Evolutionary conservation across 2,888 invertebrate species (phyloP), one percentile per base, ranked within the genome.

Genomic region (Resseliella maxima): DNA sequence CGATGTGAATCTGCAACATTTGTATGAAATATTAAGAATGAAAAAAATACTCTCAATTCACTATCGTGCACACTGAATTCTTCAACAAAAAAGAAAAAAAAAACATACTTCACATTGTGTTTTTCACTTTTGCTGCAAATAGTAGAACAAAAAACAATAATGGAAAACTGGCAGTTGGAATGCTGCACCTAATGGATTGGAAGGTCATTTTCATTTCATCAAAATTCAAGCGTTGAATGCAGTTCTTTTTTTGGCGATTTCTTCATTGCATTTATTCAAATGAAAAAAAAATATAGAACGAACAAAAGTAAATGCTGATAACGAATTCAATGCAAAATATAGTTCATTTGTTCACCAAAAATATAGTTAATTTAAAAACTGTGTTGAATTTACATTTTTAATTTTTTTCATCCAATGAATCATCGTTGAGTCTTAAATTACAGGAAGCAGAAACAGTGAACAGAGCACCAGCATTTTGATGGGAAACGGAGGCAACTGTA

Each of bases 201-300:
- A 59, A 59, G 59, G 59, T 27, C 59, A 59, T 59, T 59, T 59
- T 59, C 27, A 24, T 59, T 59, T 18, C 24, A 59, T 59, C 59
- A 59, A 59, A 59, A 59, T 59, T 59, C 27, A 59, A 59, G 18
- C 8, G 24, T n/a, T 24, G 59, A 59, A 59, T 24, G 5, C 27
- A 18, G 12, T 12, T 24, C 59, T 59, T 24, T 59, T 59, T 59
- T 59, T 27, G 50, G 50, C 18, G 15, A 10, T 24, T 59, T 24
- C 27, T 59, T 59, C 24, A 59, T 59, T 59, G 24, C 59, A 2
- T 59, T 59, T 59, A 8, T 41, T 41, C 45, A 12, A 45, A 45
- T 45, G 12, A 45, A 45, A 45, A 10, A 45, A 45, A 45, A 50
- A 24, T 24, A 24, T 24, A 24, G 24, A 50, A 8, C 18, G 59